phyloP scores from a whole-genome alignment of 2,797 vertebrate genomes.

The Myioborus miniatus region DNA sequence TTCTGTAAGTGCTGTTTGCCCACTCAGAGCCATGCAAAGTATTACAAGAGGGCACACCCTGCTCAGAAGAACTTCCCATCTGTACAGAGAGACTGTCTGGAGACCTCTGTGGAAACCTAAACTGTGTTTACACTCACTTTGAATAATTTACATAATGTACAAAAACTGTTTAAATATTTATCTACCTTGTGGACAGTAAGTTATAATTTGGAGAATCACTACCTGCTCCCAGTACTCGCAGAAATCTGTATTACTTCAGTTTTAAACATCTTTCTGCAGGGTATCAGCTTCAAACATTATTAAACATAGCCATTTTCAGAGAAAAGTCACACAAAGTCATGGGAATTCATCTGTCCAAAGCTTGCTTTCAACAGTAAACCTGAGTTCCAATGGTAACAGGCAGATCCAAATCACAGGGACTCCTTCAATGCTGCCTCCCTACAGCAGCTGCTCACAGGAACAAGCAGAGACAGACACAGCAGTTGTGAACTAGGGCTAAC shows the following conservation, averaged over 20 bases:
- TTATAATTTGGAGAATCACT: background rate
- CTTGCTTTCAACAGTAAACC: background rate
- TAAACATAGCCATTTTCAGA: background rate
- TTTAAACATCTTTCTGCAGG: background rate
- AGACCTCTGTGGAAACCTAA: background rate
- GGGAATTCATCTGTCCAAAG: background rate
- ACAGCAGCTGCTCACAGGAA: background rate
- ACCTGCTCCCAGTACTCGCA: fast-evolving
- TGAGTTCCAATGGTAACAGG: background rate
- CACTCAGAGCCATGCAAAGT: background rate
- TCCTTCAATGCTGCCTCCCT: background rate
- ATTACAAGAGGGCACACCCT: background rate
- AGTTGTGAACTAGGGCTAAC: background rate
- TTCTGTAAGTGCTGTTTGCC: background rate
- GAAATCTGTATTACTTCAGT: background rate
- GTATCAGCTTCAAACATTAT: background rate
- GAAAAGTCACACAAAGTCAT: background rate
- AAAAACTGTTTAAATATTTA: background rate
- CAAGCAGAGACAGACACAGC: background rate
- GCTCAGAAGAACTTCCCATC: background rate
- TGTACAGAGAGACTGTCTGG: background rate
- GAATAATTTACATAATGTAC: background rate
- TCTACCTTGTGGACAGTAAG: background rate
- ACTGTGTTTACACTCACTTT: background rate
- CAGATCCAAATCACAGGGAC: background rate